phyloP scores from a whole-genome alignment of 2,797 vertebrate species.

The Lacerta agilis region DNA sequence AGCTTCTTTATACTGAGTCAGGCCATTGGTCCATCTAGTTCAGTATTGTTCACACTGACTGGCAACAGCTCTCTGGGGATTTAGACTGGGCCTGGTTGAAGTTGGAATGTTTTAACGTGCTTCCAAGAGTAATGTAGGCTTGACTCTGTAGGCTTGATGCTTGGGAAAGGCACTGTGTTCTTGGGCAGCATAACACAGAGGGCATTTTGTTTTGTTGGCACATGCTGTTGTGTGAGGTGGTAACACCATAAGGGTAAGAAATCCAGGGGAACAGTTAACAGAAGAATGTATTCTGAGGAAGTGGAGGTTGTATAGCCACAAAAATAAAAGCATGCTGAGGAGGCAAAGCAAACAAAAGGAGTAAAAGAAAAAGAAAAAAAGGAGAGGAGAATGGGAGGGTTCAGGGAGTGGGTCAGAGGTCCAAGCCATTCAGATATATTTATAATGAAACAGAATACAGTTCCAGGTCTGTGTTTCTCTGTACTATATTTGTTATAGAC shows the following conservation, averaged over 20 bases:
- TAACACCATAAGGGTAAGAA: conserved; percentile 5
- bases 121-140: background rate
- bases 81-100: background rate
- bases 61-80: too few species aligned
- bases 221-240: background rate
- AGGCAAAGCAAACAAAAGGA: background rate
- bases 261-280: conserved; percentile 2
- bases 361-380: background rate
- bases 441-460: conserved; percentile 69
- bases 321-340: background rate
- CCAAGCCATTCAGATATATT: conserved; percentile 64
- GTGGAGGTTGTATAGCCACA: background rate
- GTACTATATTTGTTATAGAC: conserved; percentile 53
- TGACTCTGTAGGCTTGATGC: background rate
- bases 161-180: background rate
- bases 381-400: conserved; percentile 22
- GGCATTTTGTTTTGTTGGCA: conserved; percentile 28
- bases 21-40: too few species aligned
- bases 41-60: too few species aligned
- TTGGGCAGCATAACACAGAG: conserved; percentile 9
- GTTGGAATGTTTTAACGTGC: background rate
- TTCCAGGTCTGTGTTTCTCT: conserved; percentile 60
- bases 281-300: conserved; percentile 12
- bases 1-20: too few species aligned
- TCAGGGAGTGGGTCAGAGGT: conserved; percentile 58